Percentiles rank a stretch among this genome's conserved stretches.
phyloP scores from a whole-genome alignment of 2,888 invertebrate species.

The Sepioteuthis lessoniana region DNA sequence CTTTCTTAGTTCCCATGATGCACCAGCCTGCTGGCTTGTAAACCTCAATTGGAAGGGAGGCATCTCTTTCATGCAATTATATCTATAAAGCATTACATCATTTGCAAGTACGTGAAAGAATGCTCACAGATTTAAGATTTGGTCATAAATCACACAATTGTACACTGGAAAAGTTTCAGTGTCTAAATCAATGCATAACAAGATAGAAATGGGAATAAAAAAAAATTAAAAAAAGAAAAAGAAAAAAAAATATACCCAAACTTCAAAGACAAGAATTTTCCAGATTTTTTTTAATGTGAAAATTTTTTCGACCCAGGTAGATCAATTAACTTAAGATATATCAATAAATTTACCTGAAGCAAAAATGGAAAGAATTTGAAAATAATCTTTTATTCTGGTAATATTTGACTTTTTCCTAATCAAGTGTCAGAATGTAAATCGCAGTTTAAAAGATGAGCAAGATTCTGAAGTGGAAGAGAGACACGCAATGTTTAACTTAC shows the following conservation, averaged over 20 bases:
- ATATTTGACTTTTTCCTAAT: not conserved
- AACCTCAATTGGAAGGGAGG: not conserved
- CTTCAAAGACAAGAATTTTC: not conserved
- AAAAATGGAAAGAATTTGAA: not conserved
- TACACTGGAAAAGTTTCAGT: not conserved
- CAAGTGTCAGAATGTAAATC: not conserved
- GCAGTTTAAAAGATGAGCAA: not conserved
- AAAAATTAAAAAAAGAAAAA: too few species aligned
- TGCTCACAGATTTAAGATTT: not conserved
- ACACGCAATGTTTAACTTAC: not conserved
- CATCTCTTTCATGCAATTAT: constrained; percentile 6
- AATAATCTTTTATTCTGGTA: not conserved
- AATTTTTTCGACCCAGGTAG: not conserved
- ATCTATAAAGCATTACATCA: not conserved
- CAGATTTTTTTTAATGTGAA: not conserved
- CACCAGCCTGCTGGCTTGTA: not conserved
- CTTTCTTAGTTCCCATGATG: not conserved
- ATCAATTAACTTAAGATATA: not conserved
- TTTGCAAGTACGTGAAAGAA: not conserved
- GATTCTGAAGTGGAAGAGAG: not conserved
- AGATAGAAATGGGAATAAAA: not conserved
- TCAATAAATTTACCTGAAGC: not conserved
- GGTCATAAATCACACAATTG: constrained; percentile 15
- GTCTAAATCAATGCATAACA: not conserved
- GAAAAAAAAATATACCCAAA: not conserved